phyloP scores from a whole-genome alignment of 2,888 invertebrate species.

The Tubulanus polymorphus region DNA sequence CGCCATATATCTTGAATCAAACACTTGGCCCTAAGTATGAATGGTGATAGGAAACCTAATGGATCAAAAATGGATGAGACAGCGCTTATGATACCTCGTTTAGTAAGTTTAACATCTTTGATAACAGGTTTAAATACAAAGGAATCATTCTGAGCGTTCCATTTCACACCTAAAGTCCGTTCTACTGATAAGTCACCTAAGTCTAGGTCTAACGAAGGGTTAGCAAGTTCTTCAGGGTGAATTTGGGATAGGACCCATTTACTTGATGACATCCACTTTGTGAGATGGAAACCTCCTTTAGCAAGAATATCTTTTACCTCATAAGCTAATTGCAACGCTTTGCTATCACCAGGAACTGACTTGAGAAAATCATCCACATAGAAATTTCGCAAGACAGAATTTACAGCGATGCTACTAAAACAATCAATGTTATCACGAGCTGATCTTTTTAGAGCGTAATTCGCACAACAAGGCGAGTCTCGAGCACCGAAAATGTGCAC shows the following conservation, averaged over 20 bases:
- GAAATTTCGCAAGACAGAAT: neutral
- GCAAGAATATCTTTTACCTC: neutral
- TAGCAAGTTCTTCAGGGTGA: neutral
- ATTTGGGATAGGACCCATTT: neutral
- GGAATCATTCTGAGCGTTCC: neutral
- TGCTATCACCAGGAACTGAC: neutral
- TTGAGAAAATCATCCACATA: neutral
- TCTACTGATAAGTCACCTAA: neutral
- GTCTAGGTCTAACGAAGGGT: neutral
- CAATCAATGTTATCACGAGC: neutral
- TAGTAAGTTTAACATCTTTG: neutral
- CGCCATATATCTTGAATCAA: neutral
- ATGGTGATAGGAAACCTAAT: neutral
- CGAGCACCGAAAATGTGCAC: neutral
- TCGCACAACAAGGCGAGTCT: neutral
- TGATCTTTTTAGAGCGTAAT: neutral
- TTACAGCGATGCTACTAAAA: neutral
- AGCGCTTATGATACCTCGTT: constrained; percentile 1
- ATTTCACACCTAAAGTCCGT: neutral
- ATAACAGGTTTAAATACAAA: neutral
- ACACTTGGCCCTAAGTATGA: neutral
- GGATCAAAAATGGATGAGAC: constrained; percentile 4
- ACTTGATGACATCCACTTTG: neutral
- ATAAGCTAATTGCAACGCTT: neutral
- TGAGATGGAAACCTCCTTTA: constrained; percentile 2